phyloP scores from a whole-genome alignment of 1,140 invertebrate species.

The Mactra quadrangularis region DNA sequence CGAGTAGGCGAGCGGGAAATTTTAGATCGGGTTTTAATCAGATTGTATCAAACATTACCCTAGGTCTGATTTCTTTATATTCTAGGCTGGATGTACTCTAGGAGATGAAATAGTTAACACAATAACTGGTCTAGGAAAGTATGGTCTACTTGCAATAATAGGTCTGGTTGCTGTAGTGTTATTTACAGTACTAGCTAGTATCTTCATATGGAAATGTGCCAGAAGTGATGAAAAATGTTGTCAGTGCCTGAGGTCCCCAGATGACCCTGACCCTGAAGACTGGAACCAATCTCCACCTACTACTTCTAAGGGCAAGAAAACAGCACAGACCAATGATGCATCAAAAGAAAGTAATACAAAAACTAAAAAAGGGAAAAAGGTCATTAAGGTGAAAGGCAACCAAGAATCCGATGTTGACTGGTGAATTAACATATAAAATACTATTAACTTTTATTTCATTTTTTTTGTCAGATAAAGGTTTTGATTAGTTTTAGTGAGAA shows the following conservation, averaged over 20 bases:
- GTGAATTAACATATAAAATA: too few relatives aligned
- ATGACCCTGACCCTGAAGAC: neutral
- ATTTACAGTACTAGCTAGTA: neutral
- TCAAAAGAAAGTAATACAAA: neutral
- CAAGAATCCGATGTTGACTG: neutral
- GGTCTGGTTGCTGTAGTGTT: neutral
- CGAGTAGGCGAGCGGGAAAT: too few relatives aligned
- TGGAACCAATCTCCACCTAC: neutral
- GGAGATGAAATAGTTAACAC: neutral
- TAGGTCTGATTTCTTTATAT: conserved; percentile 1
- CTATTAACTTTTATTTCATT: too few relatives aligned
- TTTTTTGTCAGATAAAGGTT: too few relatives aligned
- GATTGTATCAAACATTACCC: too few relatives aligned
- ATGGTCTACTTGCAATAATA: neutral
- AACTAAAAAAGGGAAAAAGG: neutral
- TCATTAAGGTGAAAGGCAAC: neutral
- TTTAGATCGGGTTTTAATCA: too few relatives aligned
- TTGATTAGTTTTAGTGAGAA: too few relatives aligned
- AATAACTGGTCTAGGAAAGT: conserved; percentile 2
- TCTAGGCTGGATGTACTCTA: conserved; percentile 15
- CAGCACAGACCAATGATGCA: neutral
- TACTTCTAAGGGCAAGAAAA: neutral
- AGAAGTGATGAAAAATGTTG: conserved; percentile 17
- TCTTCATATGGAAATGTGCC: conserved; percentile 10
- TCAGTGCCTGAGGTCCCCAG: neutral